Percentiles rank a stretch among this genome's conserved stretches.
Evolutionary conservation across 2,888 invertebrate species (phyloP).

Genomic region (Monopis laevigella): DNA sequence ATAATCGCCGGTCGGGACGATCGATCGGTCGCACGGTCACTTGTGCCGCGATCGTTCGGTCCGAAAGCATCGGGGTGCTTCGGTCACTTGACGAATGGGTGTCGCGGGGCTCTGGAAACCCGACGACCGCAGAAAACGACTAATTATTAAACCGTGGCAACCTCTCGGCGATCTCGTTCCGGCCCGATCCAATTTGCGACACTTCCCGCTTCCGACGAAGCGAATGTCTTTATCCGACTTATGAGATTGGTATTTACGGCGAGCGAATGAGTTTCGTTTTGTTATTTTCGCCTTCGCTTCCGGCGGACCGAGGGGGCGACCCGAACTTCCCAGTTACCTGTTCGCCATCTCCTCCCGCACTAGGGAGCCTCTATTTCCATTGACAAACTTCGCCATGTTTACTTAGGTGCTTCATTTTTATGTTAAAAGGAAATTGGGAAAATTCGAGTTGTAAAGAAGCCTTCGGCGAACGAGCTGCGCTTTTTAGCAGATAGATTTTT

Average conservation of each 20-base stretch:
- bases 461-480: slow-evolving; percentile 1
- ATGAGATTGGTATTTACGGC: slow-evolving; percentile 13
- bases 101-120: too few relatives aligned
- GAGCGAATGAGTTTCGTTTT: slow-evolving; percentile 11
- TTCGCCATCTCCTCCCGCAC: slow-evolving; percentile 4
- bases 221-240: slow-evolving; percentile 13
- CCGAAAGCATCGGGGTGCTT: slow-evolving; percentile 3
- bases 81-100: slow-evolving; percentile 9
- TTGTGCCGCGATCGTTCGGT: neutral
- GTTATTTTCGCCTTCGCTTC: slow-evolving; percentile 11
- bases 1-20: too few relatives aligned
- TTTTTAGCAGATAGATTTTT: neutral
- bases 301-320: slow-evolving; percentile 1
- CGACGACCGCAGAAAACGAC: slow-evolving; percentile 9
- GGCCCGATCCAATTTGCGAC: slow-evolving; percentile 13
- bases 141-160: slow-evolving; percentile 12
- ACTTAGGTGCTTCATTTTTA: slow-evolving; percentile 8
- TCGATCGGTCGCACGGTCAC: neutral
- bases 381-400: slow-evolving; percentile 11
- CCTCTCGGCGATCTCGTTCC: slow-evolving; percentile 6
- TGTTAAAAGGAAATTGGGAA: slow-evolving; percentile 9
- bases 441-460: slow-evolving; percentile 2
- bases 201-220: slow-evolving; percentile 12
- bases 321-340: slow-evolving; percentile 11
- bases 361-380: slow-evolving; percentile 2